phyloP scores from a whole-genome alignment of 2,888 invertebrate species.

The Chymomyza fuscimana region DNA sequence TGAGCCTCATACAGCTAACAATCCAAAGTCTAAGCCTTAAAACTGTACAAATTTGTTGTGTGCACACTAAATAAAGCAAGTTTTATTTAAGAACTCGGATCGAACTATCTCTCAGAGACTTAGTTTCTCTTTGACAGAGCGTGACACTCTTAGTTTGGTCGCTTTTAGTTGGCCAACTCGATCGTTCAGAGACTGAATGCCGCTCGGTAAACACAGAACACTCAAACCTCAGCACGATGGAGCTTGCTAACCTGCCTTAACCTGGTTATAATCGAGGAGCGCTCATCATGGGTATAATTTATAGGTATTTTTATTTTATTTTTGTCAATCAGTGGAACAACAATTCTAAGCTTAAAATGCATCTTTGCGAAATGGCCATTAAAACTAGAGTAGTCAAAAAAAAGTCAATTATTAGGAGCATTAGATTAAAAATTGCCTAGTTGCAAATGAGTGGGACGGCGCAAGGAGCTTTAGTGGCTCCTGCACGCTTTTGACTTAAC shows the following conservation, averaged over 20 bases:
- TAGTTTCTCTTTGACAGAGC: no score
- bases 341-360: slow-evolving; percentile 62
- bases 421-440: slow-evolving; percentile 47
- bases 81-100: not conserved
- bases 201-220: slow-evolving; percentile 47
- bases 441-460: slow-evolving; percentile 50
- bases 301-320: slow-evolving; percentile 30
- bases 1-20: slow-evolving; percentile 75
- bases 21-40: slow-evolving; percentile 66
- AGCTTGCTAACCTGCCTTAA: slow-evolving; percentile 40
- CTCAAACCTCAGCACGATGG: slow-evolving; percentile 74
- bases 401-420: slow-evolving; percentile 21
- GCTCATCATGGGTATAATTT: not conserved
- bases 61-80: not conserved
- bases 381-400: slow-evolving; percentile 59
- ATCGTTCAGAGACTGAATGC: slow-evolving; percentile 68
- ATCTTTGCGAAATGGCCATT: slow-evolving; percentile 55
- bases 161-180: slow-evolving; percentile 54
- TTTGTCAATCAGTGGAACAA: slow-evolving; percentile 44
- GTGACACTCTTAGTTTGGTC: slow-evolving; percentile 27
- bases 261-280: no score
- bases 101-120: not conserved
- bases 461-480: slow-evolving; percentile 13
- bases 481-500: slow-evolving; percentile 28
- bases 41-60: slow-evolving; percentile 39